These are phyloP conservation scores for Corvus cornix DNA, from an alignment of 2,113 vertebrate genomes.

Conservation along the genomic window DNA sequence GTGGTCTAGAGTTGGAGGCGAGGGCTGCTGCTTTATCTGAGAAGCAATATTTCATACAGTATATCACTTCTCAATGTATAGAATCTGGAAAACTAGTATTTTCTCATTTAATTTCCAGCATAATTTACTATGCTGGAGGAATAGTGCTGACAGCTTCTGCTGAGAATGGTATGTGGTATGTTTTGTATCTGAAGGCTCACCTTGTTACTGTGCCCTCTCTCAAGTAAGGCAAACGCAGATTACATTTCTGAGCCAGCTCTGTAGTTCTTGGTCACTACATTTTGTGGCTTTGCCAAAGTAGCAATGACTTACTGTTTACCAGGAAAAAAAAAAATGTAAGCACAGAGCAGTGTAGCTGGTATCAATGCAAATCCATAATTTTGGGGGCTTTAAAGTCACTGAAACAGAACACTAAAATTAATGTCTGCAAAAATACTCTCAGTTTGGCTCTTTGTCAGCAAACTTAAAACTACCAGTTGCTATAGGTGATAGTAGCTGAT, in stretches of 20 bases:
- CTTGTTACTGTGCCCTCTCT: not conserved
- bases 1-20: not conserved
- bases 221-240: not conserved
- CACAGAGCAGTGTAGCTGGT: not conserved
- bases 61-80: conserved; percentile 59
- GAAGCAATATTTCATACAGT: conserved; percentile 30
- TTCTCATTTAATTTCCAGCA: conserved; percentile 59
- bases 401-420: not conserved
- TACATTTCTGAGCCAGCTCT: not conserved
- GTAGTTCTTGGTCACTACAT: not conserved
- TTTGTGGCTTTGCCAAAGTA: not conserved
- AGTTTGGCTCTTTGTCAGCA: not conserved
- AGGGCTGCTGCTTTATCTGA: conserved; percentile 25
- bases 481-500: not conserved
- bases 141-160: not conserved
- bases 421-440: not conserved
- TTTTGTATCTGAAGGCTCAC: not conserved
- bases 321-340: not conserved
- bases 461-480: not conserved
- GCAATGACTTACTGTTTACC: not conserved
- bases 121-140: conserved; percentile 40
- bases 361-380: not conserved
- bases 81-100: conserved; percentile 53
- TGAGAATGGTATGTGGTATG: not conserved
- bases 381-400: not conserved